These are phyloP conservation scores for Galagoides demidoff DNA, from an alignment of 2,797 vertebrate species.

Conservation along the genomic window DNA sequence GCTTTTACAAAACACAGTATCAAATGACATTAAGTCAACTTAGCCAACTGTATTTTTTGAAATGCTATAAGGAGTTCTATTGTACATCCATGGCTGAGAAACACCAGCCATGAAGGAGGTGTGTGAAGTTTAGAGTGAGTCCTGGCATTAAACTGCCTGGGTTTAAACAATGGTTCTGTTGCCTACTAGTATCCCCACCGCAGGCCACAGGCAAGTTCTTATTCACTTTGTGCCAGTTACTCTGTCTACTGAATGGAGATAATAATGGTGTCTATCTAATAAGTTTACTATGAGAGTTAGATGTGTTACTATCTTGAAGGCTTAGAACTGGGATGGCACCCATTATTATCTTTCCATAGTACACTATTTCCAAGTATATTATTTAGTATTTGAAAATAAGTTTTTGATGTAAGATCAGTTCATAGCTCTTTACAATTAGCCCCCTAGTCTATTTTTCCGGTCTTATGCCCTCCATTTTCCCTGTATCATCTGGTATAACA, in stretches of 20 bases:
- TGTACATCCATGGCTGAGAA: neutral
- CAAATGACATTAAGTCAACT: neutral
- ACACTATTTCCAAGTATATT: neutral
- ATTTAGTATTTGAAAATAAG: constrained; percentile 1
- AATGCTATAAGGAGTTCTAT: neutral
- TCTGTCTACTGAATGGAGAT: neutral
- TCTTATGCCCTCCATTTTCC: neutral
- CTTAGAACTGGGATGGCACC: neutral
- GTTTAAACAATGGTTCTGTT: neutral
- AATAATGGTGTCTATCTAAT: neutral
- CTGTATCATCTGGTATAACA: neutral
- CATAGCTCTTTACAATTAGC: neutral
- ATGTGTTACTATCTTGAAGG: neutral
- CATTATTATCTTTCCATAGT: neutral
- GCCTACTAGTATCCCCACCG: neutral
- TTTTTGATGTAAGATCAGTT: neutral
- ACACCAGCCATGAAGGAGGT: neutral
- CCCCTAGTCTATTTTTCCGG: neutral
- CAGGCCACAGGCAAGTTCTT: neutral
- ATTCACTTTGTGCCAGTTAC: neutral
- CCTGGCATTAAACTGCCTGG: neutral
- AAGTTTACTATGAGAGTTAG: neutral
- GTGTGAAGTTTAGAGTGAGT: neutral
- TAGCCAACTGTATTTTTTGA: neutral
- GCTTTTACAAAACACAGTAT: neutral